phyloP scores from a whole-genome alignment of 2,113 vertebrate genomes.

The Sorex araneus region DNA sequence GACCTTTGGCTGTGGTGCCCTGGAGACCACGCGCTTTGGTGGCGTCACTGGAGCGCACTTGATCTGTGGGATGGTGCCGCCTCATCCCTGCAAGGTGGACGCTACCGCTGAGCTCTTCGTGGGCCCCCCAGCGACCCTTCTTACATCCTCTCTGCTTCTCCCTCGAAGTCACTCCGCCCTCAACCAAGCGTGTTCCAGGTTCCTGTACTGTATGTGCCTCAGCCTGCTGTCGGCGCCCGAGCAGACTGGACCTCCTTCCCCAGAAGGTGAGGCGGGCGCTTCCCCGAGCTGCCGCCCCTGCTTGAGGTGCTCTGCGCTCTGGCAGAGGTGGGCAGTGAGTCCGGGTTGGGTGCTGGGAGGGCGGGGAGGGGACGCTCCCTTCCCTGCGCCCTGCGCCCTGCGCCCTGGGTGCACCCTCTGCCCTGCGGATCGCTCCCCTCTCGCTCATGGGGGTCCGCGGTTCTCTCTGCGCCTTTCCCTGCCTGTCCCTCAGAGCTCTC shows the following conservation, averaged over 20 bases:
- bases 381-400: background rate
- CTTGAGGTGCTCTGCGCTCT: background rate
- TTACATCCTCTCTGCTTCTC: constrained; percentile 71
- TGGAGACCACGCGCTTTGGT: too few relatives aligned
- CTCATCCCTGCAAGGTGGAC: too few relatives aligned
- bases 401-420: too few relatives aligned
- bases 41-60: too few relatives aligned
- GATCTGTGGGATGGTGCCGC: too few relatives aligned
- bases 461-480: too few relatives aligned
- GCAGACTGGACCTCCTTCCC: constrained; percentile 80
- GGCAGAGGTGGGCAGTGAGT: background rate
- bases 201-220: constrained; percentile 92
- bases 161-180: constrained; percentile 91
- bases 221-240: constrained; percentile 89
- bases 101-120: too few relatives aligned
- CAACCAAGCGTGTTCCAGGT: constrained; percentile 94
- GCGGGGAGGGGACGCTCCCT: background rate
- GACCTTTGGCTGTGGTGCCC: too few relatives aligned
- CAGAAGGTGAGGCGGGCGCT: constrained; percentile 88
- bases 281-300: background rate
- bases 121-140: background rate
- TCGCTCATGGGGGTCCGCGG: too few relatives aligned
- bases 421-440: background rate
- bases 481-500: constrained; percentile 87
- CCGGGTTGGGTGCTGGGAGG: background rate